Evolutionary conservation across 2,113 vertebrate genomes (phyloP).

Genomic region (Recurvirostra avosetta): DNA sequence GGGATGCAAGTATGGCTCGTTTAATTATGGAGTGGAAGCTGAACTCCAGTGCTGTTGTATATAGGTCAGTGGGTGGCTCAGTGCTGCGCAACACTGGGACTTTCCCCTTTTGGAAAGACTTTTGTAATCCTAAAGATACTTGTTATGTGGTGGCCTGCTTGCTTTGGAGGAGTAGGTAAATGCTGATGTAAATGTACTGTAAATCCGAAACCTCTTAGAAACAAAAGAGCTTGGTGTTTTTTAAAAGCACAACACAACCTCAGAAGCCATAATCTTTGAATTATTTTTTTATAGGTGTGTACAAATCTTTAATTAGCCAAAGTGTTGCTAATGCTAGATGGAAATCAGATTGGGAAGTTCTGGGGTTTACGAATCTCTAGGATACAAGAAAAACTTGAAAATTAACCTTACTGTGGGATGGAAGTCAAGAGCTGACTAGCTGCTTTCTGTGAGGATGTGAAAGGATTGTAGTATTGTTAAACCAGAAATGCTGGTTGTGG

Average conservation of each 20-base stretch:
- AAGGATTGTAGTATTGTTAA: background rate
- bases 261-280: accelerated
- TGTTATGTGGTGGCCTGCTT: accelerated
- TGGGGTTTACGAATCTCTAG: background rate
- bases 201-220: background rate
- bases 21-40: background rate
- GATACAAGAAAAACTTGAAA: background rate
- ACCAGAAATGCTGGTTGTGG: constrained; percentile 59
- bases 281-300: background rate
- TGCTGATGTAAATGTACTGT: background rate
- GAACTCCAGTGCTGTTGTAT: background rate
- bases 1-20: background rate
- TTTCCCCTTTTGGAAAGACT: background rate
- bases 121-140: background rate
- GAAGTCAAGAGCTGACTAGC: background rate
- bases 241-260: background rate
- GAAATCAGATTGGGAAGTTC: background rate
- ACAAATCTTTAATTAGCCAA: background rate
- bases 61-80: constrained; percentile 57
- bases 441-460: background rate
- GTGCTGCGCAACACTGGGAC: background rate
- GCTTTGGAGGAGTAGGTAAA: background rate
- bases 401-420: background rate
- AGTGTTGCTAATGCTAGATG: background rate
- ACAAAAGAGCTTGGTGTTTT: accelerated